phyloP scores from a whole-genome alignment of 1,140 invertebrate species.

The Trinorchestia longiramus region DNA sequence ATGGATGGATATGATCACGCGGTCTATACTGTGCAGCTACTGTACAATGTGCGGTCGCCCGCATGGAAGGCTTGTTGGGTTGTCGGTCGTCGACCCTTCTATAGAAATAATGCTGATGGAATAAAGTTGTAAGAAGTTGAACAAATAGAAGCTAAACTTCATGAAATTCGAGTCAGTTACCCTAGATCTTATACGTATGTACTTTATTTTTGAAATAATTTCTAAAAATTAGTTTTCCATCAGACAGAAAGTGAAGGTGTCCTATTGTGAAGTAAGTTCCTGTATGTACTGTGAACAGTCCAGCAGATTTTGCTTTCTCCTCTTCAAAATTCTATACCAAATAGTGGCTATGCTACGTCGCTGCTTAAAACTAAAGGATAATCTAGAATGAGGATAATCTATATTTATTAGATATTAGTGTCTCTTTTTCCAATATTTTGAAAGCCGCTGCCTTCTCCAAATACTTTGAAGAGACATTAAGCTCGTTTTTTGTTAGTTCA shows the following conservation, averaged over 20 bases:
- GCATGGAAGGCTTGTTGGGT: background rate
- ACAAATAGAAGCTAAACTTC: background rate
- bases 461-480: too few species aligned
- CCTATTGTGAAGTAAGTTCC: background rate
- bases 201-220: background rate
- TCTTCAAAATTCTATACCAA: background rate
- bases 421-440: too few species aligned
- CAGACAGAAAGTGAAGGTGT: background rate
- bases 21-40: background rate
- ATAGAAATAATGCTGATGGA: background rate
- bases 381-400: too few species aligned
- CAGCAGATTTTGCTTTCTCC: background rate
- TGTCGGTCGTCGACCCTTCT: background rate
- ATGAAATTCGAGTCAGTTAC: background rate
- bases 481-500: too few species aligned
- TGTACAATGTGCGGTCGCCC: background rate
- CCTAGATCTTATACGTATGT: background rate
- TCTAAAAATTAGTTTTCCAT: background rate
- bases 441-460: too few species aligned
- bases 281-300: background rate
- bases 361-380: background rate
- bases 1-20: slow-evolving; percentile 16
- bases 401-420: too few species aligned
- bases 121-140: background rate
- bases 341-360: background rate